phyloP scores from a whole-genome alignment of 2,888 invertebrate species.

The Homarus gammarus region DNA sequence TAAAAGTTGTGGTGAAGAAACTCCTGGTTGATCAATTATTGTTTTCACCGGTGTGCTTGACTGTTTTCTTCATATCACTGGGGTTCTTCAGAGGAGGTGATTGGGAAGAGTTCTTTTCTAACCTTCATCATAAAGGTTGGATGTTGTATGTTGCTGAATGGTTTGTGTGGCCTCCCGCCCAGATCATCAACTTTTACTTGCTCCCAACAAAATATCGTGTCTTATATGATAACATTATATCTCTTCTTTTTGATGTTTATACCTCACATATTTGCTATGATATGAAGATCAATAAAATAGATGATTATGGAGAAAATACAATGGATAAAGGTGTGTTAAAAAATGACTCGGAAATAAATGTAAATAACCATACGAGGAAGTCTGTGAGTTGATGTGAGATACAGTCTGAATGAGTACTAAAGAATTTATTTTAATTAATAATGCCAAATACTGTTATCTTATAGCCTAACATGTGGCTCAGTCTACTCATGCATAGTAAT shows the following conservation, averaged over 20 bases:
- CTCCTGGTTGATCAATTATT: conserved; percentile 80
- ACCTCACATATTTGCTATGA: conserved; percentile 85
- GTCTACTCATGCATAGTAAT: no score
- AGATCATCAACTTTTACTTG: conserved; percentile 94
- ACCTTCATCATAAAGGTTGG: conserved; percentile 53
- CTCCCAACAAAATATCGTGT: conserved; percentile 90
- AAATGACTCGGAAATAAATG: not conserved
- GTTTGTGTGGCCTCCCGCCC: conserved; percentile 95
- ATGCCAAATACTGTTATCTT: no score
- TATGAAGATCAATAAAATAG: conserved; percentile 19
- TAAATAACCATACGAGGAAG: no score
- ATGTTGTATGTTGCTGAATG: conserved; percentile 91
- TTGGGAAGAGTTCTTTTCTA: conserved; percentile 41
- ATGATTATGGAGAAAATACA: not conserved
- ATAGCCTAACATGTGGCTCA: no score
- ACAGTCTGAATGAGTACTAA: no score
- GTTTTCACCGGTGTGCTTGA: conserved; percentile 80
- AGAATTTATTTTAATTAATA: no score
- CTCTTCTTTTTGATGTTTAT: conserved; percentile 91
- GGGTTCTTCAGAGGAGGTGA: conserved; percentile 76
- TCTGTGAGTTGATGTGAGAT: no score
- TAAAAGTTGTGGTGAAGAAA: conserved; percentile 78
- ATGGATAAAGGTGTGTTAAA: not conserved
- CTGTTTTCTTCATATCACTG: conserved; percentile 78
- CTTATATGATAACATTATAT: conserved; percentile 91